phyloP scores from a whole-genome alignment of 2,113 vertebrate species.

The Lontra canadensis region DNA sequence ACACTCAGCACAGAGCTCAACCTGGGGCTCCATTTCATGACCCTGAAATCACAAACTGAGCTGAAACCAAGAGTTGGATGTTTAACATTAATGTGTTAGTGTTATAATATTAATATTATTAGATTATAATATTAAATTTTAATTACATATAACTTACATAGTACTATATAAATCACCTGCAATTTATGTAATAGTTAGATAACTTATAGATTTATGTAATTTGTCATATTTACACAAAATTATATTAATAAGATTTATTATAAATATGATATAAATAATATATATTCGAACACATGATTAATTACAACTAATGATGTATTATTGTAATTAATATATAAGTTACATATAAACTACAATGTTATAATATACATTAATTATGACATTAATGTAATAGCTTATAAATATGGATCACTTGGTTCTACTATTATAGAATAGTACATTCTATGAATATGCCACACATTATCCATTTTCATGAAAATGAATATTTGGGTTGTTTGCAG shows the following conservation, averaged over 20 bases:
- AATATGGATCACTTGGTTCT: not conserved
- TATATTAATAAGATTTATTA: not conserved
- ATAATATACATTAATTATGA: not conserved
- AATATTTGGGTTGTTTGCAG: not conserved
- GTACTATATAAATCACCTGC: not conserved
- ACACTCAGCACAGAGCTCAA: too few relatives aligned
- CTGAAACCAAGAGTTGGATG: not conserved
- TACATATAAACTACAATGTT: not conserved
- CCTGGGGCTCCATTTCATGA: too few relatives aligned
- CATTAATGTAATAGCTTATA: not conserved
- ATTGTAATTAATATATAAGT: not conserved
- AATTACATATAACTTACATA: not conserved
- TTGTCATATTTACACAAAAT: not conserved
- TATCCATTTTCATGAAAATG: conserved; percentile 10
- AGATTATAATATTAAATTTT: not conserved
- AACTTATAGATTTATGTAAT: not conserved
- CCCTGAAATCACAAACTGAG: not conserved
- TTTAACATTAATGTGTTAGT: not conserved
- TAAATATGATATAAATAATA: not conserved
- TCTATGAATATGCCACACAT: not conserved
- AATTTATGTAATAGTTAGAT: not conserved
- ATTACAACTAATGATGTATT: not conserved
- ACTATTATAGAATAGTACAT: not conserved
- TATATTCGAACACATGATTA: not conserved
- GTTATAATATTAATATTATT: not conserved